Conservation (phyloP, 2,888 invertebrate genomes). For the Callinectes sapidus region DNA sequence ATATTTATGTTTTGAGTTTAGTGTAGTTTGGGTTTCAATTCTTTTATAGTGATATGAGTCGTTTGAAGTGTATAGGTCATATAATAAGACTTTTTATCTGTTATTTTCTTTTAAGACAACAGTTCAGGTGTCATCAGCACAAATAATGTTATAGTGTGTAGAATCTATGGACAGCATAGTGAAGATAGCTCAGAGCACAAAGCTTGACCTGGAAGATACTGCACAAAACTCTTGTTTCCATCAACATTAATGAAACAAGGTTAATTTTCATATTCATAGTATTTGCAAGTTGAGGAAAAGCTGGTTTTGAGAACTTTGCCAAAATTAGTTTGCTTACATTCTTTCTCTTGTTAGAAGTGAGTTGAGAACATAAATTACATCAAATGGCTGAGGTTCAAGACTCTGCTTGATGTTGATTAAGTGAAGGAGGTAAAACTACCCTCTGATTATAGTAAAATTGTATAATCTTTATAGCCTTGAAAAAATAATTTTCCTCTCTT, state of each 20-base stretch:
- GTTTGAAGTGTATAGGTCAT: background rate
- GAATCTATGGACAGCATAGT: too few relatives aligned
- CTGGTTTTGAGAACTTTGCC: background rate
- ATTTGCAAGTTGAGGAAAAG: background rate
- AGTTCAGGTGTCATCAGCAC: background rate
- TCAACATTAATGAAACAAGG: background rate
- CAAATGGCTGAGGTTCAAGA: background rate
- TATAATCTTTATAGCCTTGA: too few relatives aligned
- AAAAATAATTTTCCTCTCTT: too few relatives aligned
- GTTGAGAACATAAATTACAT: background rate
- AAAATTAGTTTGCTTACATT: background rate
- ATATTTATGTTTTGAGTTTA: background rate
- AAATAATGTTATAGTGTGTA: background rate
- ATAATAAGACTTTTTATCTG: background rate
- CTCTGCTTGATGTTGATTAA: background rate
- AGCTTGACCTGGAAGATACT: conserved; percentile 22
- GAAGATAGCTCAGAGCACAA: background rate
- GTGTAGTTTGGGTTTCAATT: background rate
- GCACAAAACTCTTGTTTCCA: background rate
- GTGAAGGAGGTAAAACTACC: background rate
- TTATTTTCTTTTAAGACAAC: background rate
- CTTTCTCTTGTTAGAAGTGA: background rate
- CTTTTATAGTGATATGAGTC: background rate
- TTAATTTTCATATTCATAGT: background rate
- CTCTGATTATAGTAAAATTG: too few relatives aligned